phyloP scores from a whole-genome alignment of 2,888 invertebrate species.

The Eucera pruinosa region DNA sequence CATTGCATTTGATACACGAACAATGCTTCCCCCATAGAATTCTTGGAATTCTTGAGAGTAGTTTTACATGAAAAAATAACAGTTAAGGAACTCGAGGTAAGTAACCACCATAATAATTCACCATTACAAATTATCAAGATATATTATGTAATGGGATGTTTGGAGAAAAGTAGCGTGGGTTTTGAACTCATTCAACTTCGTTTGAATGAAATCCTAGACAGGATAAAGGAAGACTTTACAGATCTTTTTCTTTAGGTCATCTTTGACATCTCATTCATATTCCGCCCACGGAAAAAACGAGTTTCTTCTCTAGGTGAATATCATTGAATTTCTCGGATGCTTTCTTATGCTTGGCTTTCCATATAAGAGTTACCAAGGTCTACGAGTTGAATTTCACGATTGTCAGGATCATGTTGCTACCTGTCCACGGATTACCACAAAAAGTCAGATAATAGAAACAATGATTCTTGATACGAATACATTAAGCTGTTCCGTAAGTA shows the following conservation, averaged over 20 bases:
- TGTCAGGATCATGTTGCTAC: constrained; percentile 51
- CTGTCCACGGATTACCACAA: constrained; percentile 43
- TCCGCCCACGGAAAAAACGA: constrained; percentile 63
- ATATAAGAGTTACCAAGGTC: constrained; percentile 64
- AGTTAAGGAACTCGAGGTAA: not conserved
- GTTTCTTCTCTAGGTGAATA: constrained; percentile 68
- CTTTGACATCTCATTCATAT: constrained; percentile 66
- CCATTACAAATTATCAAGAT: constrained; percentile 45
- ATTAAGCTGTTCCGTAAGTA: too few relatives aligned
- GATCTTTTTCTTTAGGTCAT: constrained; percentile 48
- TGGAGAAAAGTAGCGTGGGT: constrained; percentile 3
- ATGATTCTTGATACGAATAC: constrained; percentile 26
- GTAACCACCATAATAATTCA: not conserved
- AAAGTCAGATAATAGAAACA: constrained; percentile 46
- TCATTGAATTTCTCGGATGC: constrained; percentile 61
- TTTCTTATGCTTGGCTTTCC: constrained; percentile 55
- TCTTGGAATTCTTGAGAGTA: constrained; percentile 1
- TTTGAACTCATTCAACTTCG: constrained; percentile 45
- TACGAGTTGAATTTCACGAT: constrained; percentile 63
- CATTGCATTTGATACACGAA: not conserved
- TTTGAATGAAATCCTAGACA: constrained; percentile 52
- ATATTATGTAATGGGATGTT: constrained; percentile 30
- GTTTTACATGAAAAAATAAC: not conserved
- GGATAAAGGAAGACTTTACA: constrained; percentile 43
- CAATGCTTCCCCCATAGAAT: not conserved